These are phyloP conservation scores for Neuroterus valhalla DNA, from an alignment of 1,140 invertebrate species.

Conservation along the genomic window DNA sequence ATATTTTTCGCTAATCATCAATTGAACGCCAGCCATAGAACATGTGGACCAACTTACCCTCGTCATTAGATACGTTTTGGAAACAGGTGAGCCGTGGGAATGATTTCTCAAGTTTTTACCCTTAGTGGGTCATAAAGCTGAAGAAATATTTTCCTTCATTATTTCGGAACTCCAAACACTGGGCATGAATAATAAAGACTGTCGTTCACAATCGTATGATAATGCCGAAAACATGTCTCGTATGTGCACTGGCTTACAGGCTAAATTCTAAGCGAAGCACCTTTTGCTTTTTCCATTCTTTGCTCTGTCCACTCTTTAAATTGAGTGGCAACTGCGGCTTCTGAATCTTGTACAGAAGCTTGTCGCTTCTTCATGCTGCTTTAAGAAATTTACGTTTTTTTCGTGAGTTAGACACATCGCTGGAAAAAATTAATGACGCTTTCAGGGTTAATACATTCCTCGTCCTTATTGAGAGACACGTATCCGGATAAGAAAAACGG, in stretches of 20 bases:
- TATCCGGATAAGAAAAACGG: too few species aligned
- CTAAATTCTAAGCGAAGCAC: constrained; percentile 48
- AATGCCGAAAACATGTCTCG: constrained; percentile 68
- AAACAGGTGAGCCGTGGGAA: constrained; percentile 39
- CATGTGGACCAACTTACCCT: constrained; percentile 65
- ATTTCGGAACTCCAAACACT: constrained; percentile 39
- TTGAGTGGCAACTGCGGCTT: constrained; percentile 38
- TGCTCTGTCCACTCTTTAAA: constrained; percentile 45
- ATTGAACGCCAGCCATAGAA: constrained; percentile 66
- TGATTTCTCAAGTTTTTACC: constrained; percentile 50
- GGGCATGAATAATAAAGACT: constrained; percentile 60
- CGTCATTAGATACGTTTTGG: constrained; percentile 48
- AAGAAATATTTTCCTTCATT: constrained; percentile 40
- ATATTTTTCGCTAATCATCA: constrained; percentile 65
- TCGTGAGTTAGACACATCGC: constrained; percentile 46
- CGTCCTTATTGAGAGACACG: too few species aligned
- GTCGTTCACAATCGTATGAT: constrained; percentile 64
- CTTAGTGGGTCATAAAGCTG: constrained; percentile 46
- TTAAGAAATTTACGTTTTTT: constrained; percentile 47
- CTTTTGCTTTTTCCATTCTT: constrained; percentile 29
- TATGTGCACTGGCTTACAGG: constrained; percentile 63
- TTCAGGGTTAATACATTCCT: too few species aligned
- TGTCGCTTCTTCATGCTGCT: constrained; percentile 39
- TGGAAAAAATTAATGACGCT: constrained; percentile 42
- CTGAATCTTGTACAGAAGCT: constrained; percentile 36